Evolutionary conservation across 2,888 invertebrate genomes (phyloP).

Genomic region (Ophion obscuratus): DNA sequence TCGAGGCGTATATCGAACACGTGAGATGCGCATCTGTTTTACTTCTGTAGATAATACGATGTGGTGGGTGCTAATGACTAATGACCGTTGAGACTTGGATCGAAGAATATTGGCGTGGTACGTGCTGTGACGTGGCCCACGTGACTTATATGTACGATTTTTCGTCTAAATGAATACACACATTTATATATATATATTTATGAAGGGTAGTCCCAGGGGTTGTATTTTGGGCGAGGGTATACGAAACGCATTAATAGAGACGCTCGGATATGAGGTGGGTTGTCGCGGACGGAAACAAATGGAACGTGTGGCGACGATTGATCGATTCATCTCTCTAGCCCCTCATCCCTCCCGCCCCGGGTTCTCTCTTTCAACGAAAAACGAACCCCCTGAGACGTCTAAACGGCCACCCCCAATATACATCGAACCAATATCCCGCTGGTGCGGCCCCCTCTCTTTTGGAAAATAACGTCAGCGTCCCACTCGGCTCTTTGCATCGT

Average conservation of each 20-base stretch:
- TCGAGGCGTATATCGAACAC: slow-evolving; percentile 10
- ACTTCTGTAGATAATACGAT: background rate
- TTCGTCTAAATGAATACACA: slow-evolving; percentile 81
- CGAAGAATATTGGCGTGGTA: slow-evolving; percentile 80
- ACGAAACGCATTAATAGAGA: slow-evolving; percentile 82
- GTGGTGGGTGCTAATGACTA: slow-evolving; percentile 74
- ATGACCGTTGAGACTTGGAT: slow-evolving; percentile 78
- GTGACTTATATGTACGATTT: slow-evolving; percentile 27
- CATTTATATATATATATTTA: slow-evolving; percentile 6
- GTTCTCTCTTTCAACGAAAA: slow-evolving; percentile 59
- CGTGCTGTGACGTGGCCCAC: slow-evolving; percentile 64
- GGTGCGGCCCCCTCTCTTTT: slow-evolving; percentile 26
- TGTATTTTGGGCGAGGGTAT: slow-evolving; percentile 79
- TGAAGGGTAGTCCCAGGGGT: slow-evolving; percentile 75
- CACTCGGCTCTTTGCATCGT: slow-evolving; percentile 24
- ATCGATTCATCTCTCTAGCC: slow-evolving; percentile 78
- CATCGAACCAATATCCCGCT: slow-evolving; percentile 17
- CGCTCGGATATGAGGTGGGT: slow-evolving; percentile 74
- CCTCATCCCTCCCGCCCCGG: too few relatives aligned
- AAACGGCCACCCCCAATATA: slow-evolving; percentile 49
- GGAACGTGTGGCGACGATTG: slow-evolving; percentile 75
- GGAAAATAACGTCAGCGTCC: too few relatives aligned
- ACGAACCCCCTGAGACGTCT: slow-evolving; percentile 58
- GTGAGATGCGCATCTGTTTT: slow-evolving; percentile 30
- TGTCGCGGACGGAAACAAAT: slow-evolving; percentile 81